Evolutionary conservation across 2,113 vertebrate genomes (phyloP).

Genomic region (Aspidoscelis tigris): DNA sequence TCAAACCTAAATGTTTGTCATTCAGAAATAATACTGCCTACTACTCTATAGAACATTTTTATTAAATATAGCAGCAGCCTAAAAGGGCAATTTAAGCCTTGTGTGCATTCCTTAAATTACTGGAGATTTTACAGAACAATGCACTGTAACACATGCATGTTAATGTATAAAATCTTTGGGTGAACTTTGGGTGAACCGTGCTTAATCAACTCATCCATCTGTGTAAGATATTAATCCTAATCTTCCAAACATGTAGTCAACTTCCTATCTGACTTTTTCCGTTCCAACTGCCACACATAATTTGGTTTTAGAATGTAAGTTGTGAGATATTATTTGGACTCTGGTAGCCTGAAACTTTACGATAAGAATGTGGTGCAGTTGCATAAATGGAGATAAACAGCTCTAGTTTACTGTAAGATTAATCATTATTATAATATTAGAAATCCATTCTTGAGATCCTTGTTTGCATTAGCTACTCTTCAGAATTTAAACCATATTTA

Average conservation of each 20-base stretch:
- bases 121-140: background rate
- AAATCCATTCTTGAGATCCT: background rate
- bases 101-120: background rate
- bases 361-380: background rate
- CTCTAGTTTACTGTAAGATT: background rate
- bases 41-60: conserved; percentile 2
- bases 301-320: background rate
- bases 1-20: conserved; percentile 4
- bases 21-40: background rate
- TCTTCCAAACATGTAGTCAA: background rate
- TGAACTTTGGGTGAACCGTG: background rate
- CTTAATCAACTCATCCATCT: background rate
- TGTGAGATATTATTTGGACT: background rate
- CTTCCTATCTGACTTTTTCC: background rate
- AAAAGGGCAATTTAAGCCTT: background rate
- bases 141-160: too few species aligned
- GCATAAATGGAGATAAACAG: background rate
- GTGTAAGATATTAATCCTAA: background rate
- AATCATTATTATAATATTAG: background rate
- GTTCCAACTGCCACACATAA: background rate
- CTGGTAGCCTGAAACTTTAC: background rate
- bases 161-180: background rate
- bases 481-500: background rate
- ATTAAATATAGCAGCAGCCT: background rate
- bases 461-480: background rate